These are phyloP conservation scores for Nesidiocoris tenuis DNA, from an alignment of 2,888 invertebrate genomes.

Conservation along the genomic window DNA sequence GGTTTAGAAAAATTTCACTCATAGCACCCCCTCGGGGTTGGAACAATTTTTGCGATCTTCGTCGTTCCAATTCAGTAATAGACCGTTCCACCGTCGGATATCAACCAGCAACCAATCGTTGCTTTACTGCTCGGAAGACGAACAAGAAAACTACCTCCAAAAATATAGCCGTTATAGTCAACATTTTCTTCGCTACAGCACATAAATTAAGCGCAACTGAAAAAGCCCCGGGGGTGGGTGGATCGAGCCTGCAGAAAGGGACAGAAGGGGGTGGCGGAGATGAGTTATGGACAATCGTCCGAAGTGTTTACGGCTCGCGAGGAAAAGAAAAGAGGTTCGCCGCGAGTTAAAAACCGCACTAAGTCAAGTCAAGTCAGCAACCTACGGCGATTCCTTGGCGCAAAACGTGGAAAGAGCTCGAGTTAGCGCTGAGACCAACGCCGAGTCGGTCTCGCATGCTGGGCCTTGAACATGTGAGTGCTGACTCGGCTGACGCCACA, in stretches of 20 bases:
- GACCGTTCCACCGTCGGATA: background rate
- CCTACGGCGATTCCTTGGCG: background rate
- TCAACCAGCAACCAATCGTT: background rate
- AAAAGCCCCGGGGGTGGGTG: background rate
- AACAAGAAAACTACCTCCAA: background rate
- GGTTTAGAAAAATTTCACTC: too few species aligned
- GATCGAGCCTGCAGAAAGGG: too few species aligned
- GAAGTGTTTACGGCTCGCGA: slow-evolving; percentile 28
- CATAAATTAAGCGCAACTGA: slow-evolving; percentile 17
- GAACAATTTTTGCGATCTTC: too few species aligned
- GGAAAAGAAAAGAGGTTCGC: slow-evolving; percentile 18
- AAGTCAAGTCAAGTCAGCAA: slow-evolving; percentile 8
- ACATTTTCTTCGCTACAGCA: background rate
- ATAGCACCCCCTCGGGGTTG: too few species aligned
- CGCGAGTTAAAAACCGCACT: slow-evolving; percentile 30
- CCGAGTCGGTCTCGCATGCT: background rate
- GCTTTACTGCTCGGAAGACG: background rate
- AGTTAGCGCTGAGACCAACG: background rate
- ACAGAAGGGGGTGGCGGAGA: slow-evolving; percentile 1
- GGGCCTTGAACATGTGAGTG: background rate
- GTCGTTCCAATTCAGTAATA: too few species aligned
- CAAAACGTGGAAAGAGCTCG: background rate
- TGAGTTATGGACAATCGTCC: slow-evolving; percentile 35
- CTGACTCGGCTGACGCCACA: too few species aligned
- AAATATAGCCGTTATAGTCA: background rate